These are phyloP conservation scores for Episyrphus balteatus DNA, from an alignment of 1,140 invertebrate species.

Conservation along the genomic window DNA sequence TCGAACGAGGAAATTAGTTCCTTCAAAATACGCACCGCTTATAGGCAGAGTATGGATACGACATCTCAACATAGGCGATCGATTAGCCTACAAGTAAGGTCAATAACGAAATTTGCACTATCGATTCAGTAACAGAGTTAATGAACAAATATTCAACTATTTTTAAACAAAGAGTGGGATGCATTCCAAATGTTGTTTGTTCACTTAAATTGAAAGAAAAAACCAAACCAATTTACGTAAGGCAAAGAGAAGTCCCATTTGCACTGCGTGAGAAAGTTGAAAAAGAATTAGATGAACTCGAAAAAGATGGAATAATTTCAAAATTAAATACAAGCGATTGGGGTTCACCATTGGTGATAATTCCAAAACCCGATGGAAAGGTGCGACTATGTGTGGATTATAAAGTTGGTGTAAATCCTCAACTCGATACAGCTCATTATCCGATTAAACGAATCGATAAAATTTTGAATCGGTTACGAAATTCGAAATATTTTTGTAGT, in stretches of 20 bases:
- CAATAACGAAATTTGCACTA: background rate
- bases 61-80: background rate
- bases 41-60: constrained; percentile 2
- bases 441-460: constrained; percentile 14
- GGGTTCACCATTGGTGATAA: constrained; percentile 37
- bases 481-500: constrained; percentile 12
- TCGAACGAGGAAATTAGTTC: constrained; percentile 2
- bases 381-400: constrained; percentile 10
- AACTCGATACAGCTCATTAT: constrained; percentile 11
- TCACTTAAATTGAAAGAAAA: background rate
- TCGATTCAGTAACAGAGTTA: background rate
- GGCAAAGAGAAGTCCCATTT: constrained; percentile 22
- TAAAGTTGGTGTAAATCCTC: constrained; percentile 10
- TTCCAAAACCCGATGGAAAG: constrained; percentile 36
- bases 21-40: background rate
- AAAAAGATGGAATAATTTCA: constrained; percentile 15
- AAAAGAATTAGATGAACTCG: constrained; percentile 27
- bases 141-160: background rate
- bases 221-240: constrained; percentile 1
- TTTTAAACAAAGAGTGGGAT: constrained; percentile 1
- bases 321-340: constrained; percentile 15
- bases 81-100: background rate
- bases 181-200: background rate
- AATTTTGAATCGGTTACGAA: constrained; percentile 11
- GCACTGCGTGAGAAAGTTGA: constrained; percentile 32